Evolutionary conservation across 37 sponge, comb jelly and placozoan species (phyloP).

Genomic region (Aphrocallistes beatrix): DNA sequence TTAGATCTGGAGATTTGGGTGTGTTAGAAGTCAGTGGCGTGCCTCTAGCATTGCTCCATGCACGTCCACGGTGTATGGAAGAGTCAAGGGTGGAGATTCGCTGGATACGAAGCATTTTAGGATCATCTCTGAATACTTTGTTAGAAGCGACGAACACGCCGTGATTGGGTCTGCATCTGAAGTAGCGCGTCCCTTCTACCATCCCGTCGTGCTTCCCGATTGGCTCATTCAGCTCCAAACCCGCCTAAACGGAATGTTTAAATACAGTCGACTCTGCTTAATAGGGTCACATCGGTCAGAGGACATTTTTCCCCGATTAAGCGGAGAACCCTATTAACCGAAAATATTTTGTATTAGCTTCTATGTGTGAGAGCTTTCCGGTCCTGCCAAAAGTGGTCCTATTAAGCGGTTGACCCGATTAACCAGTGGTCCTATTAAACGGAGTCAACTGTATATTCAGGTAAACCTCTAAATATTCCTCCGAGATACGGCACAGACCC

Average conservation of each 20-base stretch:
- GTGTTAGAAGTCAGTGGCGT: neutral
- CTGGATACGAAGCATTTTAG: neutral
- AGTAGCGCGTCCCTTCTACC: slow-evolving; percentile 73
- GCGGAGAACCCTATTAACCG: too few species aligned
- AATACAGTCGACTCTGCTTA: neutral
- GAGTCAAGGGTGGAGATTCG: neutral
- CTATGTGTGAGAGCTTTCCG: too few species aligned
- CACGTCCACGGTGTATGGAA: neutral
- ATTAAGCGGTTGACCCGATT: too few species aligned
- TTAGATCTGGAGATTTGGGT: neutral
- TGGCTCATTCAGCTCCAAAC: slow-evolving; percentile 74
- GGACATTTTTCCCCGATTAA: too few species aligned
- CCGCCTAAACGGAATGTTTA: slow-evolving; percentile 42
- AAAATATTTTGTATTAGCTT: too few species aligned
- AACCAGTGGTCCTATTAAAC: too few species aligned
- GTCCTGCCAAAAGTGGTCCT: too few species aligned
- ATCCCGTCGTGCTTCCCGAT: slow-evolving; percentile 88
- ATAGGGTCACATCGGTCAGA: neutral
- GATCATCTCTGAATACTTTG: neutral
- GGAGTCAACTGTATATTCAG: too few species aligned
- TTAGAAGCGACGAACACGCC: slow-evolving; percentile 24
- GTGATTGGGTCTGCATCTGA: slow-evolving; percentile 67
- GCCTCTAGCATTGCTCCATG: neutral
- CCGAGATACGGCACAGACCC: too few species aligned
- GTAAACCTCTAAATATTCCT: too few species aligned